These are phyloP conservation scores for Neotoma lepida DNA, from an alignment of 2,113 vertebrate species.

Conservation along the genomic window DNA sequence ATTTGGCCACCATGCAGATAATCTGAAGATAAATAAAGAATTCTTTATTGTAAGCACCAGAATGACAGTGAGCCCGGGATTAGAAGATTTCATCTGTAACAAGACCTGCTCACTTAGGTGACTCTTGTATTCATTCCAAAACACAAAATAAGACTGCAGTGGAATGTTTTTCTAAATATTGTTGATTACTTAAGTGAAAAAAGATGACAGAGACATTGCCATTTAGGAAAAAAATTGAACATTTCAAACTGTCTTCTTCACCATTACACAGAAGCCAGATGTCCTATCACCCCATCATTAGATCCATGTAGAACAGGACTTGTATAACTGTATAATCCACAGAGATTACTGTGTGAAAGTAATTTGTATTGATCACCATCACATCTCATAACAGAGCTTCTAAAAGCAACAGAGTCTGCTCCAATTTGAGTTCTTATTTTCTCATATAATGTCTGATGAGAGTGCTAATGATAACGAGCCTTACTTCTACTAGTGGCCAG, in stretches of 20 bases:
- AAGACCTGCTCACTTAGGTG: slow-evolving; percentile 53
- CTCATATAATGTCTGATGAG: slow-evolving; percentile 22
- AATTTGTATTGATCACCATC: slow-evolving; percentile 29
- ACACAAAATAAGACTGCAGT: slow-evolving; percentile 7
- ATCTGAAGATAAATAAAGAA: slow-evolving; percentile 75
- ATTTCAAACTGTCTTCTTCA: slow-evolving; percentile 54
- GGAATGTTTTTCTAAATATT: slow-evolving; percentile 47
- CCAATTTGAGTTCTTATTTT: slow-evolving; percentile 52
- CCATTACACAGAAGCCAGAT: slow-evolving; percentile 1
- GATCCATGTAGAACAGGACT: slow-evolving; percentile 18
- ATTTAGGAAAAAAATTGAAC: not conserved
- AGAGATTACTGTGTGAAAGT: slow-evolving; percentile 35
- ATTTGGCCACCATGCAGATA: slow-evolving; percentile 70
- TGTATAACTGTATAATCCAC: not conserved
- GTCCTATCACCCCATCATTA: slow-evolving; percentile 9
- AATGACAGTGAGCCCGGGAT: slow-evolving; percentile 44
- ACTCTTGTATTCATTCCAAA: slow-evolving; percentile 60
- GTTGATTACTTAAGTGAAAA: slow-evolving; percentile 53
- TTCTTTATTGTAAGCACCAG: slow-evolving; percentile 66
- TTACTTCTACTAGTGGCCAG: slow-evolving; percentile 18
- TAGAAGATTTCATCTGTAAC: slow-evolving; percentile 65
- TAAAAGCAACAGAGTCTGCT: slow-evolving; percentile 47
- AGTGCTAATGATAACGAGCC: slow-evolving; percentile 8
- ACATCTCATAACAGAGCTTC: slow-evolving; percentile 29
- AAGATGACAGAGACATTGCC: not conserved